phyloP scores from a whole-genome alignment of 1,140 invertebrate genomes.

The Scaptodrosophila lebanonensis region DNA sequence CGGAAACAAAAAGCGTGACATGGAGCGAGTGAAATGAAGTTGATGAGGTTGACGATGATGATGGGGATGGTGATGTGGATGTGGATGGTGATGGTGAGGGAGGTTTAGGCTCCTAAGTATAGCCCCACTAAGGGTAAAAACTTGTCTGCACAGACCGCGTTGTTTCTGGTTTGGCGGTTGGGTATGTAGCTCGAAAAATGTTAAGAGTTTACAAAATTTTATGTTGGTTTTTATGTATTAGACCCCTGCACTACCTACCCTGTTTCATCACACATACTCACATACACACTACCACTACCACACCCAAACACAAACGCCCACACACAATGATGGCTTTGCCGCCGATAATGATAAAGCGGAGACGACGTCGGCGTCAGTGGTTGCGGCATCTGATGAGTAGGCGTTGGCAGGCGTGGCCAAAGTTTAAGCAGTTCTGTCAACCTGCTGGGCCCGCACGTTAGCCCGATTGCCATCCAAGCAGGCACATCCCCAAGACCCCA shows the following conservation, averaged over 20 bases:
- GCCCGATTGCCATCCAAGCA: slow-evolving; percentile 42
- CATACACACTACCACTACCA: not conserved
- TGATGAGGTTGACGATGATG: no score
- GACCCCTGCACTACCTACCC: no score
- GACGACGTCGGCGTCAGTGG: not conserved
- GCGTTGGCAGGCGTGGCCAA: slow-evolving; percentile 16
- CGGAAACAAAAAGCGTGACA: slow-evolving; percentile 2
- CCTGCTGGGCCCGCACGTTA: slow-evolving; percentile 1
- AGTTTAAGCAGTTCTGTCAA: slow-evolving; percentile 33
- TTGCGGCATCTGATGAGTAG: slow-evolving; percentile 2
- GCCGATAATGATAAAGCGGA: slow-evolving; percentile 39
- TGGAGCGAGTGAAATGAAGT: no score
- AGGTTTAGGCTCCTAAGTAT: no score
- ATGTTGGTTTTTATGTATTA: slow-evolving; percentile 45
- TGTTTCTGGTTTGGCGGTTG: no score
- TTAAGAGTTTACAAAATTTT: slow-evolving; percentile 23
- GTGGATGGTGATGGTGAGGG: no score
- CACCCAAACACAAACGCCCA: not conserved
- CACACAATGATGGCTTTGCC: slow-evolving; percentile 16
- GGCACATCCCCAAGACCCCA: no score
- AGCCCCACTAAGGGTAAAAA: no score
- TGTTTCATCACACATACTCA: no score
- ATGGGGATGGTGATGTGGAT: no score
- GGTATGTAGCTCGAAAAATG: no score
- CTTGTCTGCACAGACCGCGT: no score